phyloP scores from a whole-genome alignment of 2,888 invertebrate species.

The Pollenia amentaria region DNA sequence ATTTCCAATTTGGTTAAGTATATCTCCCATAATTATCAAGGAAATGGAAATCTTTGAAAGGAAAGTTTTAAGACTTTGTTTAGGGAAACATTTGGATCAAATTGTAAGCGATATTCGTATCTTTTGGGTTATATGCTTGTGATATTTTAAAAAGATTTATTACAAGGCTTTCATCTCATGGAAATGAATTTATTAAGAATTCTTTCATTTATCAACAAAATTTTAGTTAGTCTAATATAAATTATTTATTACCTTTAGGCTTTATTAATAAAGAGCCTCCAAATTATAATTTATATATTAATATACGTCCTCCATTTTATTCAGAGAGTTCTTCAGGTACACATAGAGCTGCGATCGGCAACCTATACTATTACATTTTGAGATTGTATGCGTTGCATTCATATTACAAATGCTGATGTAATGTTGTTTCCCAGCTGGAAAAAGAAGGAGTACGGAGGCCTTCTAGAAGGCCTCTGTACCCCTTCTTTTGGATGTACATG shows the following conservation, averaged over 20 bases:
- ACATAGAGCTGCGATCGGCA: too few relatives aligned
- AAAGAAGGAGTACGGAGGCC: too few relatives aligned
- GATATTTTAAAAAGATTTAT: neutral
- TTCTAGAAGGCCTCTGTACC: too few relatives aligned
- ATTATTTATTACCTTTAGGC: neutral
- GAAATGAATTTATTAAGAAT: neutral
- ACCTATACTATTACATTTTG: too few relatives aligned
- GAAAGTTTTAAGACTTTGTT: neutral
- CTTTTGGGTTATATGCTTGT: neutral
- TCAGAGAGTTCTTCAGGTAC: too few relatives aligned
- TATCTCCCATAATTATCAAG: neutral
- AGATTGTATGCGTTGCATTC: too few relatives aligned
- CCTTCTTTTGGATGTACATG: too few relatives aligned
- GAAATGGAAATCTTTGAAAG: constrained; percentile 1
- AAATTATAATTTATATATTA: too few relatives aligned
- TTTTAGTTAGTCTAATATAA: neutral
- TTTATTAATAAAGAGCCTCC: neutral
- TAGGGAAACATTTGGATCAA: neutral
- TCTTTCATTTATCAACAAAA: neutral
- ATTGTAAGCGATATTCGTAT: neutral
- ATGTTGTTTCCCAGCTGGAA: too few relatives aligned
- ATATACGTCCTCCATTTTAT: too few relatives aligned
- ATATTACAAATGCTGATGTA: too few relatives aligned
- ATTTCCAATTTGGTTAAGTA: too few relatives aligned
- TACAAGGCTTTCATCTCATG: neutral